Evolutionary conservation across 2,797 vertebrate species (phyloP).

Genomic region (Rhabdophis nuchalis): DNA sequence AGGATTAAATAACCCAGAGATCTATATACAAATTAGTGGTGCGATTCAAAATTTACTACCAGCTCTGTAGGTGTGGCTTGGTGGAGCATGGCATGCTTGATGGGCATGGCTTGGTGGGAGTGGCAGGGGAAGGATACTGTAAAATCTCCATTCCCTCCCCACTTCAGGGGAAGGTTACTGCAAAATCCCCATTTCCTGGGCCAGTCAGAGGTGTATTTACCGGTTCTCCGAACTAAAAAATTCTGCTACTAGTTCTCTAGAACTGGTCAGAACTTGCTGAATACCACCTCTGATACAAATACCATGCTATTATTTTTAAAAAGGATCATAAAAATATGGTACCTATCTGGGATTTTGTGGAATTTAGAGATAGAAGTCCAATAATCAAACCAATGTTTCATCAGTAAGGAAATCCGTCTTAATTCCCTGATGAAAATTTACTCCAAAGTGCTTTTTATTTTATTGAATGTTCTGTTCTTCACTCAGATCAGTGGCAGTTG

Average conservation of each 20-base stretch:
- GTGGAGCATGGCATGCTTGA: no score
- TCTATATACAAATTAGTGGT: background rate
- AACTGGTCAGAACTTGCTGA: no score
- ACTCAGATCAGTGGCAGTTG: slow-evolving; percentile 23
- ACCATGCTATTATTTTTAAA: background rate
- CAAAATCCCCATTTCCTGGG: no score
- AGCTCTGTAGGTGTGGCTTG: no score
- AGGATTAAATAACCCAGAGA: background rate
- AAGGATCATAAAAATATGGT: background rate
- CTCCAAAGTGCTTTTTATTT: background rate
- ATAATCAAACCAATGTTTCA: slow-evolving; percentile 10
- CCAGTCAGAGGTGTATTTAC: no score
- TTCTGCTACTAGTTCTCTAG: no score
- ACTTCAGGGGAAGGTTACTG: no score
- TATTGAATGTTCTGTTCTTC: background rate
- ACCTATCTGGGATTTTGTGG: background rate
- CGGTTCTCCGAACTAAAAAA: no score
- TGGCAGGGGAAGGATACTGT: no score
- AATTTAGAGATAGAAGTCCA: background rate
- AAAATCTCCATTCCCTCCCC: no score
- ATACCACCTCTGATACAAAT: background rate
- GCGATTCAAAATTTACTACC: no score
- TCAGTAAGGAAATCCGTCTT: background rate
- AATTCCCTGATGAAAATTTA: background rate
- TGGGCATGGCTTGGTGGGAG: no score